Evolutionary conservation across 2,888 invertebrate genomes (phyloP), one percentile per base, ranked within the genome.

Genomic region (Folsomia manolachei): DNA sequence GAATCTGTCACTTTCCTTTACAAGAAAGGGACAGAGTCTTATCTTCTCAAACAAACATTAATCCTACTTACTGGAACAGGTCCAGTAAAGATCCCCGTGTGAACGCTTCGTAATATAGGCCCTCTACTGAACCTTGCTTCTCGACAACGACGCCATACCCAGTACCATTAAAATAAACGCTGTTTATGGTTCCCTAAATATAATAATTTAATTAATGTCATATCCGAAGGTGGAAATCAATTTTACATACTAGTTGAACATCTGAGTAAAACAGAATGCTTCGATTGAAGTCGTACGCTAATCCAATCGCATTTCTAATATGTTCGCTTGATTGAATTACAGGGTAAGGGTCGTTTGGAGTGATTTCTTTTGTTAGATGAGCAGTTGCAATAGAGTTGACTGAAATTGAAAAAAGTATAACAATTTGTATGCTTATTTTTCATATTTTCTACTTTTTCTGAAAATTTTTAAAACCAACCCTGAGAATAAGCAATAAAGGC

Each of bases 121-220:
- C 95, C 85, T 95, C 95, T 4, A 94, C 94, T 0, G 93, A 90
- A 11, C 93, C 93, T 84, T 91, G 91, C 81, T 89, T 91, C 90
- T 81, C 89, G 88, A 11, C 92, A 87, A 75, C 94, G 56, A 90
- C 87, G 52, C 85, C 85, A 84, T 93, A 91, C 0, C 87, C 88
- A 27, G 88, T 87, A 64, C 94, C 94, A 85, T 94, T 90, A 85
- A 94, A 94, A 82, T 87, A 87, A 63, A 93, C 94, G 39, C 89
- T 87, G 85, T 91, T 91, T 82, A 95, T 93, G 79, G 91, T 89
- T 71, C 93, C 93, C 82, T 39, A 39, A 39, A 39, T 39, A 39
- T 14, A 39, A 39, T 39, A 14, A 39, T n/a, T n/a, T n/a, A n/a
- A n/a, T n/a, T n/a, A n/a, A n/a, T n/a, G n/a, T n/a, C n/a, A n/a